Conservation (phyloP, 1,140 invertebrate species). For the Xylocopa sonorina region DNA sequence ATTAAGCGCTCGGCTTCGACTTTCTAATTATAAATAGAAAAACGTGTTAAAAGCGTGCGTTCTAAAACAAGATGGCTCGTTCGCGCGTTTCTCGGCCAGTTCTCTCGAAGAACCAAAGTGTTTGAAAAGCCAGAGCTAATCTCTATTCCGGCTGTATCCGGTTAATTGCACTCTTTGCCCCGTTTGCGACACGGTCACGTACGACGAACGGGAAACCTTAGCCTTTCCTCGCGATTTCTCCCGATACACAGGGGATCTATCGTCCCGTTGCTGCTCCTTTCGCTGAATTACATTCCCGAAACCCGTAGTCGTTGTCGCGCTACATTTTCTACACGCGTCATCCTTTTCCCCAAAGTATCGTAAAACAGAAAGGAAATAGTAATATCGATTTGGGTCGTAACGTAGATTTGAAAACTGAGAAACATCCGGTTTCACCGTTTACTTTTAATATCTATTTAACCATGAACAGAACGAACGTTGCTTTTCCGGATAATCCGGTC, state of each 20-base stretch:
- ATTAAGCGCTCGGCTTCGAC: too few relatives aligned
- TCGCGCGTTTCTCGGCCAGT: neutral
- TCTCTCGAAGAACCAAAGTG: neutral
- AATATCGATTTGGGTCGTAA: too few relatives aligned
- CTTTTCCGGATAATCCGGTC: neutral
- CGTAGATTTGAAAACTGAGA: too few relatives aligned
- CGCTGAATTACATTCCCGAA: neutral
- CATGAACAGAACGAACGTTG: neutral
- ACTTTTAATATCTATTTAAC: neutral
- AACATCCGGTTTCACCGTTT: too few relatives aligned
- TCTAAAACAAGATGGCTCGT: too few relatives aligned
- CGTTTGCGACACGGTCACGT: slow-evolving; percentile 15
- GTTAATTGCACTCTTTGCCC: slow-evolving; percentile 34
- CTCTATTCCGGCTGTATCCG: neutral
- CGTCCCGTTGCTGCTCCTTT: neutral
- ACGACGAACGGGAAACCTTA: neutral
- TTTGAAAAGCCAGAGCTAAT: neutral
- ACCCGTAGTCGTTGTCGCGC: neutral
- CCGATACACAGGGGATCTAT: neutral
- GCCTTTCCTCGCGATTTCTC: neutral
- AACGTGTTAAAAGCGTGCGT: too few relatives aligned
- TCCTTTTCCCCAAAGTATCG: too few relatives aligned
- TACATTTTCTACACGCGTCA: too few relatives aligned
- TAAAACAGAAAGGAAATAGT: too few relatives aligned
- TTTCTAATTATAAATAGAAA: too few relatives aligned